Conservation (phyloP, 2,888 invertebrate genomes). For the Standfussiana lucernea region DNA sequence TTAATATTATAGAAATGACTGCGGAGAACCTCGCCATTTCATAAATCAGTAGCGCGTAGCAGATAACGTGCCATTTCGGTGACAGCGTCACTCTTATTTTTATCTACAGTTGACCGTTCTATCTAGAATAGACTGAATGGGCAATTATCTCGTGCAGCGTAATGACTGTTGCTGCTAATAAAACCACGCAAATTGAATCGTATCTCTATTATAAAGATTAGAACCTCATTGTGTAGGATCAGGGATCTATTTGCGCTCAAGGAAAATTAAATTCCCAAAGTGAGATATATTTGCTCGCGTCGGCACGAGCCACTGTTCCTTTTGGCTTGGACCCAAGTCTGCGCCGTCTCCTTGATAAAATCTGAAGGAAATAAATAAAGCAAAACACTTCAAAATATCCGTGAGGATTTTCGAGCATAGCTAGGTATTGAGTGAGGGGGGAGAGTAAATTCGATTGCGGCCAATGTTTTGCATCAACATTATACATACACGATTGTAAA, state of each 20-base stretch:
- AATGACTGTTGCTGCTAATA: constrained; percentile 48
- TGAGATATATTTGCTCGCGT: constrained; percentile 64
- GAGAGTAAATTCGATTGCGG: constrained; percentile 66
- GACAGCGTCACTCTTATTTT: constrained; percentile 63
- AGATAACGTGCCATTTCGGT: constrained; percentile 60
- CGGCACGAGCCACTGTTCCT: constrained; percentile 72
- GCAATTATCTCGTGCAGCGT: constrained; percentile 63
- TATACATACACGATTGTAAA: constrained; percentile 66
- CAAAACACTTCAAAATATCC: constrained; percentile 76
- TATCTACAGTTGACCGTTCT: constrained; percentile 49
- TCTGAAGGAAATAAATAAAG: constrained; percentile 71
- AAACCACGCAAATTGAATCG: constrained; percentile 42
- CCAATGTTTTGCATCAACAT: constrained; percentile 70
- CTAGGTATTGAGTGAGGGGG: constrained; percentile 47
- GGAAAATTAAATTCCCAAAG: constrained; percentile 67
- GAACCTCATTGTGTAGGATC: constrained; percentile 59
- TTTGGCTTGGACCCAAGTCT: constrained; percentile 83
- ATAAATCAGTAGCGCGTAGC: constrained; percentile 41
- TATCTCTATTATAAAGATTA: constrained; percentile 51
- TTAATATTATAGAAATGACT: constrained; percentile 4
- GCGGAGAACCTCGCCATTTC: constrained; percentile 25
- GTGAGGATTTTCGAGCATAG: constrained; percentile 58
- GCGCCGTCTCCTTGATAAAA: constrained; percentile 77
- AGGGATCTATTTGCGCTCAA: constrained; percentile 67
- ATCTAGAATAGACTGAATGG: constrained; percentile 61